Base-by-base conservation (phyloP, 2,113 vertebrate species). In the Phainopepla nitens region DNA sequence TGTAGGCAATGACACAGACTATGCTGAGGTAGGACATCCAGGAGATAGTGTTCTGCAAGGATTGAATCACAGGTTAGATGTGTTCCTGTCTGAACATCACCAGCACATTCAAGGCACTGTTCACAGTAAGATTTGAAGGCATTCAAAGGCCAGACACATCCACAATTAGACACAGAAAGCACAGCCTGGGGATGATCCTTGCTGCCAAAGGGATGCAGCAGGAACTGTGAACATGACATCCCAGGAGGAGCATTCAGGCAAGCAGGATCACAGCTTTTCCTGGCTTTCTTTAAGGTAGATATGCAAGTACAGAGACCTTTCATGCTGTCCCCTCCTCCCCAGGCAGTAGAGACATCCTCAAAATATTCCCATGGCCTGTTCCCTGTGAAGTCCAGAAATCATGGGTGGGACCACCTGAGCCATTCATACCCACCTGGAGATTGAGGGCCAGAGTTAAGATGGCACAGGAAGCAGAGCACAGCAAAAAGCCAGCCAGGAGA, bases 11-110 rank as follows among this genome's bases (percentile, higher is more conserved):
- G 96, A 99, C 89, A 33, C 98, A 99, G 66, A 75, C 28, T 12
- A 99, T 99, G 98, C 99, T 99, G 93, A 99, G 5, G 31, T 99
- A 99, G 2, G 99, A 98, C 98, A 99, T 99, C 99, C 99, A 98
- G 0, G 97, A 51, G 51, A 99, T 21, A 0, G 68, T 54, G 42
- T 23, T 5, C 98, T 98, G 96, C 1, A 42, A 20, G 68, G 82
- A 13, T 76, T 25, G 14, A 22, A 24, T 33, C 42, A 39, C 16
- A 28, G 42, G 45, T 97, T 42, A 91, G 70, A 27, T 3, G 19
- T 3, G 11, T 10, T 81, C 56, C 33, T 33, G 11, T 1, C 78
- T 49, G 21, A 62, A 7, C 36, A 29, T 3, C 93, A 20, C 36
- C 87, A 58, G 20, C 66, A 35, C 24, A 2, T 2, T 19, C 62